Evolutionary conservation across 2,888 invertebrate genomes (phyloP), one percentile per base, ranked within the genome.

Genomic region (Blera fallax): DNA sequence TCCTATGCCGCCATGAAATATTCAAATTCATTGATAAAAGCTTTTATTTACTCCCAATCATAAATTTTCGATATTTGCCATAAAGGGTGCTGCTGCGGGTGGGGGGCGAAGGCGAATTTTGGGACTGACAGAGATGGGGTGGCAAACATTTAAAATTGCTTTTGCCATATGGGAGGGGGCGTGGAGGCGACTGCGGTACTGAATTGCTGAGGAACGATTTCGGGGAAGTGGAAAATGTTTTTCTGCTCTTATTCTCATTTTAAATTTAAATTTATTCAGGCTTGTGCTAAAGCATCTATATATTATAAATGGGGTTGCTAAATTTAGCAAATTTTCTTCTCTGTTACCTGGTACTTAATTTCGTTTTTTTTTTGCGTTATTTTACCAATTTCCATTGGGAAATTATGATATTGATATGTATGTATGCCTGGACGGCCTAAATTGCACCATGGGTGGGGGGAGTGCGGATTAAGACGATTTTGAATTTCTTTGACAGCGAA

Each of bases 11-110:
- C 70, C 40, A 87, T 87, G 78, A 87, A 87, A 87, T 87, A 87
- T 87, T 83, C 87, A 87, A 87, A 87, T 87, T 87, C 87, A 87
- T 82, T 83, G 87, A 87, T 87, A 87, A 87, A 87, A 83, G 87
- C 87, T 87, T 87, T 83, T 87, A 87, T 87, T 87, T 87, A 87
- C 83, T 83, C 87, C 65, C 82, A 87, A 79, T 83, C 84, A 84
- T 84, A 84, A 84, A 84, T 84, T 84, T 84, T 80, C 84, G 84
- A 84, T 84, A 84, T 84, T 84, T 80, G 84, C 84, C 74, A 84
- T 84, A 80, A 84, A 74, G 84, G 80, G 80, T 79, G 70, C 64
- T 84, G 48, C 73, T 60, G 60, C 16, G 43, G 43, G 16, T 32
- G 64, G 62, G 34, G 14, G 56, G 40, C 18, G 45, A 11, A 43